Evolutionary conservation across 2,113 vertebrate genomes (phyloP).

Genomic region (Corydoras maculifer): DNA sequence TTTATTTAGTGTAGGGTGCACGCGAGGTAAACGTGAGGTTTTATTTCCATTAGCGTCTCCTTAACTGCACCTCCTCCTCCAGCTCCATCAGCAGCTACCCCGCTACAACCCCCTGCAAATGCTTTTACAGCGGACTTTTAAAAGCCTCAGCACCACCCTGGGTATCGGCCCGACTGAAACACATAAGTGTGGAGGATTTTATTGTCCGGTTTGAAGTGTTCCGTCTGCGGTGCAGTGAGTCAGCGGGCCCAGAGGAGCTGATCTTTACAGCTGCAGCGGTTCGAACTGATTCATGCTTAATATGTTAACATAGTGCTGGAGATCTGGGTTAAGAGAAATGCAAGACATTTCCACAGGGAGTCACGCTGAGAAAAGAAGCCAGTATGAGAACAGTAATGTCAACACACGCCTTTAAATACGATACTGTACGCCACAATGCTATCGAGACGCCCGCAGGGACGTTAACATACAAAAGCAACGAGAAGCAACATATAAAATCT

Average conservation of each 20-base stretch:
- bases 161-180: background rate
- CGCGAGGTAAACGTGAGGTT: no score
- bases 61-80: no score
- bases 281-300: conserved; percentile 1
- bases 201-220: conserved; percentile 9
- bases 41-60: no score
- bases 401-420: background rate
- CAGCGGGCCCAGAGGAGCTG: background rate
- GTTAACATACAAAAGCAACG: no score
- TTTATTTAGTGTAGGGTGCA: no score
- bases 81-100: no score
- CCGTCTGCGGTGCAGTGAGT: background rate
- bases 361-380: background rate
- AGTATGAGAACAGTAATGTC: background rate
- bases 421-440: background rate
- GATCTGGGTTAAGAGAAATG: conserved; percentile 1
- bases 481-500: no score
- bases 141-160: background rate
- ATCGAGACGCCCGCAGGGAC: no score
- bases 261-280: conserved; percentile 3
- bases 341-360: background rate
- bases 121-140: conserved; percentile 9
- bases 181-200: background rate
- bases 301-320: conserved; percentile 3
- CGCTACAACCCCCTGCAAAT: background rate